These are phyloP conservation scores for Stegodyphus dumicola DNA, from an alignment of 1,140 invertebrate genomes.

Conservation along the genomic window DNA sequence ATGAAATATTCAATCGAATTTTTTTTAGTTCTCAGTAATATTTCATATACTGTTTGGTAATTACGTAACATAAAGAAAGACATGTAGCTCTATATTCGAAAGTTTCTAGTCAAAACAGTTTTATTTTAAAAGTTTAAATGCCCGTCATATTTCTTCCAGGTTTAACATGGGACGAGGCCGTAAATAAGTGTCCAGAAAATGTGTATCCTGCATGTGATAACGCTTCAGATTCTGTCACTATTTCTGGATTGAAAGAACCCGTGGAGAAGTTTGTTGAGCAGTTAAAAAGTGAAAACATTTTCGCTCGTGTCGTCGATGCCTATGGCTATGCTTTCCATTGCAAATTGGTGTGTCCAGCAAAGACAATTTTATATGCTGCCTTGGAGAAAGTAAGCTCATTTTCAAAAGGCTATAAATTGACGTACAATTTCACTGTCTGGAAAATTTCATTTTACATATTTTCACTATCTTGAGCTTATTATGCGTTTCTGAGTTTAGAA, in stretches of 20 bases:
- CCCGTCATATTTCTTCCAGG: constrained; percentile 69
- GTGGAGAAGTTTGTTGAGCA: constrained; percentile 79
- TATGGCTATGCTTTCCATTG: constrained; percentile 94
- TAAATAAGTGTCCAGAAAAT: constrained; percentile 78
- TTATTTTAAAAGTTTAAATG: too few species aligned
- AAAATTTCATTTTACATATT: too few species aligned
- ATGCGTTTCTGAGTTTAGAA: too few species aligned
- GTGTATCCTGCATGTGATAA: constrained; percentile 94
- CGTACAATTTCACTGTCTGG: too few species aligned
- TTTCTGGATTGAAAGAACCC: constrained; percentile 84
- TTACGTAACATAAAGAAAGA: too few species aligned
- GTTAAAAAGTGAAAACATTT: constrained; percentile 81
- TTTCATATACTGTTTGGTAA: too few species aligned
- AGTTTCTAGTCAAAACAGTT: too few species aligned
- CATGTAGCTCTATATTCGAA: too few species aligned
- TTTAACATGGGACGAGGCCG: constrained; percentile 87
- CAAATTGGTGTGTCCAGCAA: constrained; percentile 80
- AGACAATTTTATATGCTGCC: constrained; percentile 76
- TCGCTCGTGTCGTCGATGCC: constrained; percentile 89
- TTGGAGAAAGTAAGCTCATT: constrained; percentile 9
- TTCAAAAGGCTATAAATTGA: too few species aligned
- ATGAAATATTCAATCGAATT: too few species aligned
- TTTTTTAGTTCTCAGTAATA: too few species aligned
- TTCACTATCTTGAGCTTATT: too few species aligned
- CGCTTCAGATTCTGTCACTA: constrained; percentile 87